Base-by-base conservation (phyloP, 2,797 vertebrate genomes). In the Sebastes glaucus region DNA sequence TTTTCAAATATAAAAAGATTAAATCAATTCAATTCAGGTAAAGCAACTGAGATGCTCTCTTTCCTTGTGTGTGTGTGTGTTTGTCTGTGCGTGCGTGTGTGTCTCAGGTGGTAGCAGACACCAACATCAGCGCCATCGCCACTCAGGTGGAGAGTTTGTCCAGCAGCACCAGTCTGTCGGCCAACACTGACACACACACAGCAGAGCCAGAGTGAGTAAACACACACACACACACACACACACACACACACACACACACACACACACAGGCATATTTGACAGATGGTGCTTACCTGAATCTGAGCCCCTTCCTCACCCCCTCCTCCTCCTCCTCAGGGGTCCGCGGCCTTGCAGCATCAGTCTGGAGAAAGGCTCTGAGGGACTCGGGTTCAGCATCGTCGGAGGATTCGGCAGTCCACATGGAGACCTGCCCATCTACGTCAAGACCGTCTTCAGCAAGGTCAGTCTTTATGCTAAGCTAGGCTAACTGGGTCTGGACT, bases 401-500 rank as follows among this genome's bases (percentile, higher is more conserved):
- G 98, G 98, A 18, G 98, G 98, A 4, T 97, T 97, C 56, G 97
- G 98, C 77, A 98, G 97, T 92, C 97, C 98, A 64, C 98, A 98
- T 33, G 97, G 98, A 94, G 98, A 99, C 94, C 97, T 99, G 89
- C 98, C 98, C 20, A 98, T 99, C 94, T 99, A 99, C 82, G 97
- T 99, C 89, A 99, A 99, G 96, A 99, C 98, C 9, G 96, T 99
- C 93, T 99, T 99, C 96, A 95, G 96, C 94, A 98, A 99, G 97
- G 97, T 94, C 57, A 71, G 25, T 60, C 55, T 71, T 30, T 42
- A 71, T 71, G 55, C 69, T 71, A 60, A 60, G 55, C 52, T 38
- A 69, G 11, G 67, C 30, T 23, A 33, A 67, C 10, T 1, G 6
- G 38, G 38, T 66, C 63, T 65, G 63, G 62, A 65, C 46, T 35